phyloP scores from a whole-genome alignment of 92 coral and sea anemone species.

The Paramuricea clavata region DNA sequence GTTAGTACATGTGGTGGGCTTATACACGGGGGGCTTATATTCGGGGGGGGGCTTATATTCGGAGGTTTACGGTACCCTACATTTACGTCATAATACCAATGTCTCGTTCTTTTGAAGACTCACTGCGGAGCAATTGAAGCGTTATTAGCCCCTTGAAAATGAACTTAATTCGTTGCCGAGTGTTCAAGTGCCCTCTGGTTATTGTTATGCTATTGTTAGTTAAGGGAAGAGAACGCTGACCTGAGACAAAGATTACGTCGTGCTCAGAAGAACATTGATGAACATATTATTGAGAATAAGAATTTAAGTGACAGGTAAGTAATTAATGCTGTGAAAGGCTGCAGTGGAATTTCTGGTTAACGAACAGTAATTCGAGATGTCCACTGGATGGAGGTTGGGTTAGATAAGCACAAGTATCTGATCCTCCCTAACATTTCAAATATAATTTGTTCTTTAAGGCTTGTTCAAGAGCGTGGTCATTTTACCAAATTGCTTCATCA shows the following conservation, averaged over 20 bases:
- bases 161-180: too few relatives aligned
- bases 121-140: too few relatives aligned
- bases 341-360: neutral
- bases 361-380: neutral
- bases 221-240: conserved; percentile 74
- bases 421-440: conserved; percentile 55
- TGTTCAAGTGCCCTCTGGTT: too few relatives aligned
- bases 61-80: too few relatives aligned
- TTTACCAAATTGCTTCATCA: conserved; percentile 50
- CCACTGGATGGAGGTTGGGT: too few relatives aligned
- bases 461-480: conserved; percentile 56
- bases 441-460: conserved; percentile 42
- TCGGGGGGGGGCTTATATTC: too few relatives aligned
- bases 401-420: conserved; percentile 7
- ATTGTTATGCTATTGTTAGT: conserved; percentile 35
- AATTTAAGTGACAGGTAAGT: conserved; percentile 41
- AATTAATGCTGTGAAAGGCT: neutral
- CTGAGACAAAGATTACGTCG: conserved; percentile 85
- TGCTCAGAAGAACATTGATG: conserved; percentile 83
- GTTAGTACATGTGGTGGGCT: too few relatives aligned
- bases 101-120: too few relatives aligned
- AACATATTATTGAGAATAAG: conserved; percentile 52
- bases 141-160: too few relatives aligned
- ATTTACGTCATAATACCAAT: too few relatives aligned
- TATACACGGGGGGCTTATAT: too few relatives aligned